These are phyloP conservation scores for Arctia plantaginis DNA, from an alignment of 2,888 invertebrate genomes.

Conservation along the genomic window DNA sequence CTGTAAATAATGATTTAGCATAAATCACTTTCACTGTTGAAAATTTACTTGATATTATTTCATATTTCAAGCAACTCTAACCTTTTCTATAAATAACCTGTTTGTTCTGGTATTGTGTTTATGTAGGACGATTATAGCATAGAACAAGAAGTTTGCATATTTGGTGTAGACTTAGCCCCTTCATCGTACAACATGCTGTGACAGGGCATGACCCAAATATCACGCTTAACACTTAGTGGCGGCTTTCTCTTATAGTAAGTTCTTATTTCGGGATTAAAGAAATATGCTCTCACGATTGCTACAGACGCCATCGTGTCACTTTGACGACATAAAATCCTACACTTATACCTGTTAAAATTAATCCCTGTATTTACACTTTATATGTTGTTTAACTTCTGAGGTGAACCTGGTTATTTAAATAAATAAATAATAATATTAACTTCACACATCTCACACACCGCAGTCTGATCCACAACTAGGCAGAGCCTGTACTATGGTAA, in stretches of 20 bases:
- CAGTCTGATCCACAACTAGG: too few species aligned
- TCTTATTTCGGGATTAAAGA: slow-evolving; percentile 13
- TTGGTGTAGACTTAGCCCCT: slow-evolving; percentile 26
- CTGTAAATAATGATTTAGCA: slow-evolving; percentile 19
- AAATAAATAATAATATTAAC: too few species aligned
- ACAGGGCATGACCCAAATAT: slow-evolving; percentile 6
- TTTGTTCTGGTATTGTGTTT: slow-evolving; percentile 43
- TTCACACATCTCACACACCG: too few species aligned
- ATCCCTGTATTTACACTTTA: not conserved
- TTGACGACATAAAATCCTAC: not conserved
- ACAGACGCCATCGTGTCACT: not conserved
- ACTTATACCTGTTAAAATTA: not conserved
- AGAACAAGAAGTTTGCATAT: slow-evolving; percentile 19
- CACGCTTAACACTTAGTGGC: slow-evolving; percentile 5
- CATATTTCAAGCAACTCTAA: slow-evolving; percentile 26
- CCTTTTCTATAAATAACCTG: slow-evolving; percentile 43
- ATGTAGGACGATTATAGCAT: slow-evolving; percentile 36
- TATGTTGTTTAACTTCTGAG: too few species aligned
- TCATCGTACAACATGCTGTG: slow-evolving; percentile 17
- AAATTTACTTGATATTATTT: slow-evolving; percentile 36
- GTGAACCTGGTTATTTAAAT: too few species aligned
- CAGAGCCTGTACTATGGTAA: too few species aligned
- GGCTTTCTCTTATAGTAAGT: slow-evolving; percentile 11
- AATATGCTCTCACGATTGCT: slow-evolving; percentile 5
- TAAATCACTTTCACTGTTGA: slow-evolving; percentile 33